These are phyloP conservation scores for Ladona fulva DNA, from an alignment of 1,140 invertebrate genomes.

Conservation along the genomic window DNA sequence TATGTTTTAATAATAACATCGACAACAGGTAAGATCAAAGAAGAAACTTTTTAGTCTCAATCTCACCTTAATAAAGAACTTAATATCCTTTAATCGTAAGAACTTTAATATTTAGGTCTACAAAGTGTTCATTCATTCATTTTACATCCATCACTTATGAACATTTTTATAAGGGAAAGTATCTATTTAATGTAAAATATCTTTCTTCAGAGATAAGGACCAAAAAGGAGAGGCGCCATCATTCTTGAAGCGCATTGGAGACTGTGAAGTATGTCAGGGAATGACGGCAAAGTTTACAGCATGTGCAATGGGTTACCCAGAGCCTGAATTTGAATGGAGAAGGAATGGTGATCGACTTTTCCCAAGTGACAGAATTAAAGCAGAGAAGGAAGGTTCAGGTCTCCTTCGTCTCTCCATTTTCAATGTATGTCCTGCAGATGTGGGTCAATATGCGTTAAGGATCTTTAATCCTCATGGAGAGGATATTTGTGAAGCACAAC, in stretches of 20 bases:
- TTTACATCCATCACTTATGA: too few species aligned
- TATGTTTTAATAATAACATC: too few species aligned
- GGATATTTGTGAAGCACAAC: constrained; percentile 67
- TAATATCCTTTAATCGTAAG: too few species aligned
- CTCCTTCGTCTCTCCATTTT: constrained; percentile 65
- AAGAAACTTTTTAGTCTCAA: too few species aligned
- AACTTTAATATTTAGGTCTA: too few species aligned
- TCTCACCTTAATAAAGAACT: too few species aligned
- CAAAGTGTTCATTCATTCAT: too few species aligned
- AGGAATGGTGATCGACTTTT: constrained; percentile 68
- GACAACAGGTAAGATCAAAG: too few species aligned
- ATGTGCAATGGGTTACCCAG: constrained; percentile 72
- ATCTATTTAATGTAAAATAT: not conserved
- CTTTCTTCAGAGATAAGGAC: constrained; percentile 48
- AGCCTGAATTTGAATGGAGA: constrained; percentile 78
- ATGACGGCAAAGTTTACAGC: constrained; percentile 88
- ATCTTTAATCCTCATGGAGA: constrained; percentile 77
- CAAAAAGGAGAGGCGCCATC: constrained; percentile 71
- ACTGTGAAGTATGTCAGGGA: constrained; percentile 75
- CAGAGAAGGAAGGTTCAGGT: constrained; percentile 72
- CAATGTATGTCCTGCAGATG: constrained; percentile 48
- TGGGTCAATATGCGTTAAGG: constrained; percentile 70
- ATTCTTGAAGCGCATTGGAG: constrained; percentile 82
- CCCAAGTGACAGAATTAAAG: constrained; percentile 67
- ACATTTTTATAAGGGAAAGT: too few species aligned